Conservation (phyloP, 2,888 invertebrate genomes). For the Pantelozetes paolii region DNA sequence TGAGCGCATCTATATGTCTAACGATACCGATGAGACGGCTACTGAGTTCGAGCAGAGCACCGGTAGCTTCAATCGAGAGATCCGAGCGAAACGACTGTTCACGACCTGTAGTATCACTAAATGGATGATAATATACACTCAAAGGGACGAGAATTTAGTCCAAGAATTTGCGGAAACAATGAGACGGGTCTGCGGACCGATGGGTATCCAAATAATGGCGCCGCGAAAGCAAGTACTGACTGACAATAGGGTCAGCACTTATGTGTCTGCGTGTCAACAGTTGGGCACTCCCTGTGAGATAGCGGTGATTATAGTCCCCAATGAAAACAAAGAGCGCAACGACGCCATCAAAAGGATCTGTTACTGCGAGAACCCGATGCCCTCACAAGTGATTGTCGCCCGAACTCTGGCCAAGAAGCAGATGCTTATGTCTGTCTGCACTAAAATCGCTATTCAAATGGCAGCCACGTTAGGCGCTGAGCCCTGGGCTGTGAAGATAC, state of each 20-base stretch:
- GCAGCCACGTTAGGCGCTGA: constrained; percentile 89
- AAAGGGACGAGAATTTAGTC: constrained; percentile 48
- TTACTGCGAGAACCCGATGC: too few species aligned
- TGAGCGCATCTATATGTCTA: constrained; percentile 59
- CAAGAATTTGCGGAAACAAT: constrained; percentile 51
- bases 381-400: constrained; percentile 55
- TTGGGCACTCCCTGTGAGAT: constrained; percentile 50
- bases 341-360: too few species aligned
- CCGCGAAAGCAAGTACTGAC: constrained; percentile 49
- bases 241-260: constrained; percentile 32
- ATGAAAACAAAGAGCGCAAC: constrained; percentile 64
- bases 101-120: constrained; percentile 49
- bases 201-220: constrained; percentile 51
- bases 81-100: constrained; percentile 56
- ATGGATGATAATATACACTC: constrained; percentile 52
- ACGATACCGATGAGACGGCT: neutral
- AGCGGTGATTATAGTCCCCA: constrained; percentile 60
- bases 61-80: constrained; percentile 73
- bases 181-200: constrained; percentile 51
- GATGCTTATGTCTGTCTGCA: constrained; percentile 69
- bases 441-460: constrained; percentile 87
- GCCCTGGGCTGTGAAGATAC: too few species aligned
- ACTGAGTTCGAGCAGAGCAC: constrained; percentile 55
- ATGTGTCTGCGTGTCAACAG: neutral
- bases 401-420: constrained; percentile 62